Base-by-base conservation (phyloP, 2,113 vertebrate genomes). In the Lynx canadensis region DNA sequence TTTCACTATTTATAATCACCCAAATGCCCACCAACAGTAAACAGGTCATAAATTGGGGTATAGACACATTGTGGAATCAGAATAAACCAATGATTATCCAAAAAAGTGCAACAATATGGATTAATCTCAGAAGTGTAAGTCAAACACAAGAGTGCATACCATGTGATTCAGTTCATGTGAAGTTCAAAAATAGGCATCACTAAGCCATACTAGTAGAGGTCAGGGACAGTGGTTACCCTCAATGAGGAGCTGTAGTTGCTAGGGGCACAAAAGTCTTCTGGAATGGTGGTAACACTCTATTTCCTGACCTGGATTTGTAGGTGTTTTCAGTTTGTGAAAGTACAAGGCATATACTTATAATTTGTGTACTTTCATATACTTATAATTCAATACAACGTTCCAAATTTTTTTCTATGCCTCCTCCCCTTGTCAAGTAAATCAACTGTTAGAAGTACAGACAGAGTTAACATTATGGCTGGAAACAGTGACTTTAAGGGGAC, bases 71-170 rank as follows among this genome's bases (percentile, higher is more conserved):
- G 12, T 6, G 10, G 50, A 66, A 55, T 41, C 4, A 10, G 15
- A 76, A 33, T 10, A 36, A 7, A 27, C 9, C 21, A 5, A 38
- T 0, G 21, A 31, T 52, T 15, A 15, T 4, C 73, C 11, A 38
- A 7, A 7, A 29, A 33, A 3, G 2, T 9, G 1, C 6, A 29
- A 7, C 14, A 31, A 52, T 5, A 14, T 1, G 23, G 55, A 85
- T 33, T 25, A 52, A 11, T 19, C 16, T n/a, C 16, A 66, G 31
- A 36, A 5, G 41, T 27, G 13, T 27, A n/a, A 50, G 10, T 68
- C 71, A 68, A 65, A 68, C 8, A 3, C 2, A 4, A 73, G 52
- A 50, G 2, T 11, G 7, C 7, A 6, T 5, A 29, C 25, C 8
- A 31, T 1, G 0, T 41, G 69, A 36, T 18, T 68, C 14, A 16